A percentile compares a stretch with the other conserved stretches of the same genome.
Conservation (phyloP, 2,113 vertebrate genomes). For the Spheniscus mendiculus region DNA sequence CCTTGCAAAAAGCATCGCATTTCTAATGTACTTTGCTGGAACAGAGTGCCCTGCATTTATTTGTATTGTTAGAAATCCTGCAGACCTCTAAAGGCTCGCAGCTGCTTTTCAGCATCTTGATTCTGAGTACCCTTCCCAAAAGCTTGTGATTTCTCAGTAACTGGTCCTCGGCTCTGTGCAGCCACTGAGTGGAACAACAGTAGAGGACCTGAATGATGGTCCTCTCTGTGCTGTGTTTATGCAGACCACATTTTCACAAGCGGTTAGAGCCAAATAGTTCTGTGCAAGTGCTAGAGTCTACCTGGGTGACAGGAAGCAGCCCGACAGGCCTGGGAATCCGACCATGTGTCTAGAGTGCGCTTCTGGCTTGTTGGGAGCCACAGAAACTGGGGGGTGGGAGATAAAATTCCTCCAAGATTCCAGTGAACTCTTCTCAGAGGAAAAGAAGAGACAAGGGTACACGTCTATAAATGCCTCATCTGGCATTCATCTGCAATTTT, state of each 20-base stretch:
- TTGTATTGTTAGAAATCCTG: not conserved
- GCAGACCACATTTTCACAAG: not conserved
- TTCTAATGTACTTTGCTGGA: not conserved
- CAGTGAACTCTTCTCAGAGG: not conserved
- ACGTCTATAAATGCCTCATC: rapidly evolving
- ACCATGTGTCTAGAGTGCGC: not conserved
- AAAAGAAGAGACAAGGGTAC: not conserved
- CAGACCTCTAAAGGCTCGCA: not conserved
- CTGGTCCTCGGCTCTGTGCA: not conserved
- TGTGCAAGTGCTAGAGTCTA: not conserved
- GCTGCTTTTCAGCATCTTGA: not conserved
- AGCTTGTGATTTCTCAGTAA: not conserved
- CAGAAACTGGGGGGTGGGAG: not conserved
- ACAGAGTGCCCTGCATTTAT: not conserved
- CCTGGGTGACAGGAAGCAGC: not conserved
- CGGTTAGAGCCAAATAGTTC: not conserved
- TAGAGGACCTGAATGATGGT: not conserved
- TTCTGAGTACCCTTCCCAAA: not conserved
- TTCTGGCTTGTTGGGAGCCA: not conserved
- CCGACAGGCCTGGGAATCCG: not conserved
- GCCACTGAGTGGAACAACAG: not conserved
- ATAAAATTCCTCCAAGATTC: not conserved
- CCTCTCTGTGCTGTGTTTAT: not conserved
- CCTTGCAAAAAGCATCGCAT: not conserved
- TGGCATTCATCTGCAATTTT: not conserved